These are phyloP conservation scores for Hemithea aestivaria DNA, from an alignment of 2,888 invertebrate genomes.

Conservation along the genomic window DNA sequence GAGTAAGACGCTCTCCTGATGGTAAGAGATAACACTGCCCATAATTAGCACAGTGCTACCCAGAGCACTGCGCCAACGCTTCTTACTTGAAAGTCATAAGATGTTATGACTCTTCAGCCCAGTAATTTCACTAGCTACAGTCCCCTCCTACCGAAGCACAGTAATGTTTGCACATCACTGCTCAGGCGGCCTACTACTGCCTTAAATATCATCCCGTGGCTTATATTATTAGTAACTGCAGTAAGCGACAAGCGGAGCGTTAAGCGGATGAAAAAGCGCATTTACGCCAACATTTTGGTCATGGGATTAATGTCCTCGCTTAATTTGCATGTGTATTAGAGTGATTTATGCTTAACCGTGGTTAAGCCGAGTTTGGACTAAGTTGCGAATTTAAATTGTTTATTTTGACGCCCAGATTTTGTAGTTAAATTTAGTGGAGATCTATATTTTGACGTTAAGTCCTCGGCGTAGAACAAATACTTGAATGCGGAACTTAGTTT, in stretches of 20 bases:
- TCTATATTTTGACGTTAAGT: too few species aligned
- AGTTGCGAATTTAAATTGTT: slow-evolving; percentile 6
- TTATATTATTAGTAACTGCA: slow-evolving; percentile 8
- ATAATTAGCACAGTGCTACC: too few species aligned
- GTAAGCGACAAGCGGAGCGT: slow-evolving; percentile 22
- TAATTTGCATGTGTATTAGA: slow-evolving; percentile 21
- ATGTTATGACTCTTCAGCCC: too few species aligned
- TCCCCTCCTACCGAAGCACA: too few species aligned
- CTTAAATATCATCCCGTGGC: slow-evolving; percentile 29
- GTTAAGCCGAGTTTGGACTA: slow-evolving; percentile 5
- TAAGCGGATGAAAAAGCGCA: slow-evolving; percentile 6
- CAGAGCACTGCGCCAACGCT: too few species aligned
- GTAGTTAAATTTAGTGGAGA: not conserved
- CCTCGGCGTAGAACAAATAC: too few species aligned
- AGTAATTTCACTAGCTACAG: too few species aligned
- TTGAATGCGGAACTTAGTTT: too few species aligned
- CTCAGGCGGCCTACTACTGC: slow-evolving; percentile 30
- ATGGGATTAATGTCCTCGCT: slow-evolving; percentile 21
- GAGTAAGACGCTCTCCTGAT: too few species aligned
- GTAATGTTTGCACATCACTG: too few species aligned
- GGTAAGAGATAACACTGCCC: too few species aligned
- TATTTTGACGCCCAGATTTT: not conserved
- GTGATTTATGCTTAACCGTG: slow-evolving; percentile 21
- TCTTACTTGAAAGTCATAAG: too few species aligned
- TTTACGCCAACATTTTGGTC: slow-evolving; percentile 5